These are phyloP conservation scores for Athene noctua DNA, from an alignment of 2,113 vertebrate genomes.

Conservation along the genomic window DNA sequence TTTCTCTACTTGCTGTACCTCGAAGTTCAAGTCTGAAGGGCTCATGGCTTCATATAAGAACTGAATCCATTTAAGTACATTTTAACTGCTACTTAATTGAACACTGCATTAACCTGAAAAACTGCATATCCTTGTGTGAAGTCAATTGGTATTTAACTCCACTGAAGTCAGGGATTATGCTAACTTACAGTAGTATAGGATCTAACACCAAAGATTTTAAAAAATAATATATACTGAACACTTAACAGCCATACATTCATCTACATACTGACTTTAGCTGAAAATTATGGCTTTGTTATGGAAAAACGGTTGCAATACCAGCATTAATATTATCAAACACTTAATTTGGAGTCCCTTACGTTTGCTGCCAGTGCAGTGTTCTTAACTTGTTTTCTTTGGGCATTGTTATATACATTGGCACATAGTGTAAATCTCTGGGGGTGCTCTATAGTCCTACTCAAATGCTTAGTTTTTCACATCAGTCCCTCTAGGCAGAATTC, in stretches of 20 bases:
- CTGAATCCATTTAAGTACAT: neutral
- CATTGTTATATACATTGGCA: neutral
- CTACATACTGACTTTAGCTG: neutral
- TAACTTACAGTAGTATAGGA: neutral
- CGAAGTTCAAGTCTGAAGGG: neutral
- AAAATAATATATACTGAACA: neutral
- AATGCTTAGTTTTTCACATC: neutral
- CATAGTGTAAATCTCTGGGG: neutral
- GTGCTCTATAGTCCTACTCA: neutral
- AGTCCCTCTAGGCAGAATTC: slow-evolving; percentile 42
- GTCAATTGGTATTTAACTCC: neutral
- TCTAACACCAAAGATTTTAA: neutral
- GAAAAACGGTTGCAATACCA: neutral
- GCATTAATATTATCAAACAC: neutral
- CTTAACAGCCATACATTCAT: neutral
- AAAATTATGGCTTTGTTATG: neutral
- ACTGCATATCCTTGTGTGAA: neutral
- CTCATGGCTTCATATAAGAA: neutral
- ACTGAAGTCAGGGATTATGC: neutral
- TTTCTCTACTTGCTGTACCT: neutral
- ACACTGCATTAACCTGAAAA: neutral
- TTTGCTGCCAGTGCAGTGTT: neutral
- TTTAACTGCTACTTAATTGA: neutral
- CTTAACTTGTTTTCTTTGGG: slow-evolving; percentile 8
- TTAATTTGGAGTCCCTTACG: neutral